phyloP scores from a whole-genome alignment of 53 echinoderm and acorn worm species.

The Stichopus horrens region DNA sequence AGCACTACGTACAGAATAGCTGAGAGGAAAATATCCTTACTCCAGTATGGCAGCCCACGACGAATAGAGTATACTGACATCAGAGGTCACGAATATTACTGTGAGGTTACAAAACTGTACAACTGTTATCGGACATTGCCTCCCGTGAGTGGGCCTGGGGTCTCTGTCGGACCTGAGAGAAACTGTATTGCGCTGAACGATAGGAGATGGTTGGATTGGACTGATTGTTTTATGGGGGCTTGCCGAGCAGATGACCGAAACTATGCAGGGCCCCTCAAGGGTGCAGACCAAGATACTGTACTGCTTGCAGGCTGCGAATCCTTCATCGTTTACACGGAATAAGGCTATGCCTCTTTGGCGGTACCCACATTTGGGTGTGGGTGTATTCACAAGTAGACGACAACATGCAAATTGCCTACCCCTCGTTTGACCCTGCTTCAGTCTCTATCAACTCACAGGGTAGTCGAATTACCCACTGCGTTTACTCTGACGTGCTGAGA shows the following conservation, averaged over 20 bases:
- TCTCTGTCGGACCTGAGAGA: not conserved
- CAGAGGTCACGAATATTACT: too few species aligned
- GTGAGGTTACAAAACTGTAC: too few species aligned
- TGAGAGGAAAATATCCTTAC: too few species aligned
- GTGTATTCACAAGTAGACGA: constrained; percentile 4
- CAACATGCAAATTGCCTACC: not conserved
- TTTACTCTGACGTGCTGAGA: too few species aligned
- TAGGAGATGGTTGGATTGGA: constrained; percentile 1
- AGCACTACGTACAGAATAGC: too few species aligned
- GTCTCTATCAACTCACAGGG: not conserved
- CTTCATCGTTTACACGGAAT: not conserved
- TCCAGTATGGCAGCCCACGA: too few species aligned
- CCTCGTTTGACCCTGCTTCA: constrained; percentile 13
- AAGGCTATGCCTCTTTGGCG: constrained; percentile 14
- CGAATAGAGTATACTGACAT: too few species aligned
- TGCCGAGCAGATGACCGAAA: constrained; percentile 13
- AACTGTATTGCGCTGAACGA: constrained; percentile 20
- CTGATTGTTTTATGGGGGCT: not conserved
- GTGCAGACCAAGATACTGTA: constrained; percentile 29
- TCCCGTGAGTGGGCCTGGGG: not conserved
- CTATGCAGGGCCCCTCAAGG: constrained; percentile 9
- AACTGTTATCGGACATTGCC: too few species aligned
- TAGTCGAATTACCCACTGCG: too few species aligned
- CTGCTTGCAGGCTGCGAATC: constrained; percentile 11
- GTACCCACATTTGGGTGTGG: not conserved